Conservation (phyloP, 2,113 vertebrate genomes). For the Entelurus aequoreus region DNA sequence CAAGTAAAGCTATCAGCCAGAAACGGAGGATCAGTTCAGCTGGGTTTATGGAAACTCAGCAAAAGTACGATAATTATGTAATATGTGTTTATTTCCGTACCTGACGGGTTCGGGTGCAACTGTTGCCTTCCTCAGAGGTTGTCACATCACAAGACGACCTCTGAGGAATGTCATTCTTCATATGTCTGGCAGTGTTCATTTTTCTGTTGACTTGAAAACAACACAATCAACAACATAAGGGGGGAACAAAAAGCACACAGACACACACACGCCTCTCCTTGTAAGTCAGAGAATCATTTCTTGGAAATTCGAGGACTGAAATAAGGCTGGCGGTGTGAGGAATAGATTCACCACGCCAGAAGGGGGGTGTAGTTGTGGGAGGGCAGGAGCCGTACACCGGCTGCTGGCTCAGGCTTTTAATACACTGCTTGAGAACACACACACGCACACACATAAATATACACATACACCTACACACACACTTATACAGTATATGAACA, state of each 20-base stretch:
- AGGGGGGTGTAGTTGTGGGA: neutral
- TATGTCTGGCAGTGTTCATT: neutral
- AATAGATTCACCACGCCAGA: slow-evolving; percentile 58
- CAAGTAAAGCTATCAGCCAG: too few species aligned
- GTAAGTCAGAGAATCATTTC: slow-evolving; percentile 55
- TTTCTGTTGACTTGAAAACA: slow-evolving; percentile 1
- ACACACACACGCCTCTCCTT: slow-evolving; percentile 1
- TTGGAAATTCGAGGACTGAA: slow-evolving; percentile 49
- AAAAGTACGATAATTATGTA: too few species aligned
- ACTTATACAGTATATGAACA: slow-evolving; percentile 19
- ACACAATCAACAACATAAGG: neutral
- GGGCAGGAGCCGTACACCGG: slow-evolving; percentile 16
- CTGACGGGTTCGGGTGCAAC: too few species aligned
- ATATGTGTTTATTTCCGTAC: too few species aligned
- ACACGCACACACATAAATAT: slow-evolving; percentile 3
- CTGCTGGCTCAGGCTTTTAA: slow-evolving; percentile 50
- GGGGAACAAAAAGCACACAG: neutral
- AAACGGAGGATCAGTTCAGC: too few species aligned
- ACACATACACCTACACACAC: slow-evolving; percentile 7
- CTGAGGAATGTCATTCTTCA: too few species aligned
- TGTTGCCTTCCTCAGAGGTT: too few species aligned
- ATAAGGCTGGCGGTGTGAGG: slow-evolving; percentile 48
- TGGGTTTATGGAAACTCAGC: too few species aligned
- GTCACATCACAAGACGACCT: too few species aligned
- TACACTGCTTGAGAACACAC: slow-evolving; percentile 25